Evolutionary conservation across 2,888 invertebrate genomes (phyloP).

Genomic region (Ecliptopera silaceata): DNA sequence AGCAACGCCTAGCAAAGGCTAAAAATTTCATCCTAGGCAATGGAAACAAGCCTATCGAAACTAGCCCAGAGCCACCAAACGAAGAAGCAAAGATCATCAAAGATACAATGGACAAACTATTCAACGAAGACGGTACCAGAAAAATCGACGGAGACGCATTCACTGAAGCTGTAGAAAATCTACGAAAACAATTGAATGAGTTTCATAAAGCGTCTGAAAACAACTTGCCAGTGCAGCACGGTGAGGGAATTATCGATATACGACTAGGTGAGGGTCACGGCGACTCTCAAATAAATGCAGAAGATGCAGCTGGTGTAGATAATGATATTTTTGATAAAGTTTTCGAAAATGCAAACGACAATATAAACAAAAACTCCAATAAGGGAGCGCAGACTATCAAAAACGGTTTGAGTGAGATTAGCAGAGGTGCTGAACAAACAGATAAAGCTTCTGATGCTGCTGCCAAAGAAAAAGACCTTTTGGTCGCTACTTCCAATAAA

Average conservation of each 20-base stretch:
- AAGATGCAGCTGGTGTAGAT: slow-evolving; percentile 5
- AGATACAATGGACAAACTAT: slow-evolving; percentile 35
- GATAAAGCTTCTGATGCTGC: slow-evolving; percentile 16
- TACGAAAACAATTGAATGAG: slow-evolving; percentile 22
- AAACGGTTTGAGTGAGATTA: slow-evolving; percentile 5
- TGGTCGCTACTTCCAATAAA: slow-evolving; percentile 10
- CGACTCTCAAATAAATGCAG: slow-evolving; percentile 5
- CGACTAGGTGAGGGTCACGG: slow-evolving; percentile 12
- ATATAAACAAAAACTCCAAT: slow-evolving; percentile 4
- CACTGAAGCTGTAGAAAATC: slow-evolving; percentile 25
- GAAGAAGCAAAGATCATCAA: slow-evolving; percentile 20
- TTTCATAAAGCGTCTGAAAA: slow-evolving; percentile 8
- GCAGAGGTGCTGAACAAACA: slow-evolving; percentile 2
- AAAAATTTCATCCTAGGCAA: slow-evolving; percentile 29
- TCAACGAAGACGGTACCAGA: slow-evolving; percentile 34
- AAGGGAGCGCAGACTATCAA: background rate
- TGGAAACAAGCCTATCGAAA: background rate
- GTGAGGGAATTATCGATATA: slow-evolving; percentile 31
- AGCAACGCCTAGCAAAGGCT: slow-evolving; percentile 26
- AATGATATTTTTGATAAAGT: slow-evolving; percentile 29
- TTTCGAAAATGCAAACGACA: slow-evolving; percentile 16
- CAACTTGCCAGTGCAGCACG: slow-evolving; percentile 16
- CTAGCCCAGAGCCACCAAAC: slow-evolving; percentile 7
- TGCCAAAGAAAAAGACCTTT: slow-evolving; percentile 23
- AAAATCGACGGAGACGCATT: slow-evolving; percentile 19